phyloP scores from a whole-genome alignment of 2,113 vertebrate genomes.

The Chiloscyllium plagiosum region DNA sequence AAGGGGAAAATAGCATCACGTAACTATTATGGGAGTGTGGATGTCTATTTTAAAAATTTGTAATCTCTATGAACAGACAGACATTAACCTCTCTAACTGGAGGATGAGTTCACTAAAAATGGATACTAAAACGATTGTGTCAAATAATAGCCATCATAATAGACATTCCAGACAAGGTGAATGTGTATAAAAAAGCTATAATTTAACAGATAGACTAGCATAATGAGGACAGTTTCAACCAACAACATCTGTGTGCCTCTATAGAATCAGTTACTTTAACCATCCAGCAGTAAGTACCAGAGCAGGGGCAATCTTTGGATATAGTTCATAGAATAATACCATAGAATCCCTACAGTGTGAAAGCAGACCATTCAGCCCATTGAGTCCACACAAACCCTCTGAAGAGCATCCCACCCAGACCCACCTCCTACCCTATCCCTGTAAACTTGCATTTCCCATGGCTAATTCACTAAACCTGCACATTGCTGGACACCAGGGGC shows the following conservation, averaged over 20 bases:
- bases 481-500: no score
- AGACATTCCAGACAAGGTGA: neutral
- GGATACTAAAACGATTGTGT: neutral
- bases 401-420: no score
- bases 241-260: neutral
- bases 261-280: neutral
- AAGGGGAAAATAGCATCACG: neutral
- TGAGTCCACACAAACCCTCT: no score
- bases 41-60: neutral
- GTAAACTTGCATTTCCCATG: no score
- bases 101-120: neutral
- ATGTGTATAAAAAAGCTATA: neutral
- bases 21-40: neutral
- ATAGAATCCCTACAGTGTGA: no score
- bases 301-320: neutral
- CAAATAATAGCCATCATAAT: neutral
- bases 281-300: neutral
- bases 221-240: neutral
- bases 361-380: no score
- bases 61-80: neutral
- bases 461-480: no score
- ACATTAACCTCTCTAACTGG: neutral
- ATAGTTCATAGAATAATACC: no score
- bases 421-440: no score
- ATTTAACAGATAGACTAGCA: neutral